Percentiles rank a stretch among this genome's conserved stretches.
These are phyloP conservation scores for Helicoverpa assulta DNA, from an alignment of 2,888 invertebrate genomes.

Conservation along the genomic window DNA sequence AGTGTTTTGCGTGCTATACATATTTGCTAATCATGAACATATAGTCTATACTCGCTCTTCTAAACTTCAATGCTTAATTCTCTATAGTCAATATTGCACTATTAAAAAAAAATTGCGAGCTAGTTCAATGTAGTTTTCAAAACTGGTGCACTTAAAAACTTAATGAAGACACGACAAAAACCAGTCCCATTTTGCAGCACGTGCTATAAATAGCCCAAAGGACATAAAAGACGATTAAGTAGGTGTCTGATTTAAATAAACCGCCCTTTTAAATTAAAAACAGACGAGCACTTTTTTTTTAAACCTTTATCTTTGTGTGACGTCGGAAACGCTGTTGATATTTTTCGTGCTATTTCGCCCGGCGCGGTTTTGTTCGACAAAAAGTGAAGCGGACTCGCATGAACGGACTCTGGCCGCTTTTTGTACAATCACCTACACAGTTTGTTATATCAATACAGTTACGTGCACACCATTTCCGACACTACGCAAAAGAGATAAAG, in stretches of 20 bases:
- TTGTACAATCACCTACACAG: constrained; percentile 66
- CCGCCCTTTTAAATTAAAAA: constrained; percentile 44
- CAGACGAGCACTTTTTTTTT: constrained; percentile 27
- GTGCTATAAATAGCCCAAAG: constrained; percentile 22
- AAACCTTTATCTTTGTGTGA: constrained; percentile 54
- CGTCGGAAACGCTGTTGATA: constrained; percentile 63
- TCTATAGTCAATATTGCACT: too few species aligned
- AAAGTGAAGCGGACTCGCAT: constrained; percentile 68
- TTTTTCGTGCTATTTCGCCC: constrained; percentile 69
- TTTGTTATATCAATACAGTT: constrained; percentile 59
- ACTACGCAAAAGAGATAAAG: constrained; percentile 32
- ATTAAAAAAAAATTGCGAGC: too few species aligned
- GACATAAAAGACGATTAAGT: constrained; percentile 44
- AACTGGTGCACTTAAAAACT: background rate
- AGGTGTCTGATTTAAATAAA: constrained; percentile 52
- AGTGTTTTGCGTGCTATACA: too few species aligned
- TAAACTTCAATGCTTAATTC: too few species aligned
- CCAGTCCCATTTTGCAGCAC: constrained; percentile 10
- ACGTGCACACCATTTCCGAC: constrained; percentile 30
- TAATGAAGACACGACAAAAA: background rate
- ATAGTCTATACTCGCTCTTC: too few species aligned
- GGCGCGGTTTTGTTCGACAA: constrained; percentile 66
- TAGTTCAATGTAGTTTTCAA: too few species aligned
- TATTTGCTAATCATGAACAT: too few species aligned
- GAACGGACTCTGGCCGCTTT: constrained; percentile 66